Evolutionary conservation across 2,797 vertebrate species (phyloP).

Genomic region (Sciurus carolinensis): DNA sequence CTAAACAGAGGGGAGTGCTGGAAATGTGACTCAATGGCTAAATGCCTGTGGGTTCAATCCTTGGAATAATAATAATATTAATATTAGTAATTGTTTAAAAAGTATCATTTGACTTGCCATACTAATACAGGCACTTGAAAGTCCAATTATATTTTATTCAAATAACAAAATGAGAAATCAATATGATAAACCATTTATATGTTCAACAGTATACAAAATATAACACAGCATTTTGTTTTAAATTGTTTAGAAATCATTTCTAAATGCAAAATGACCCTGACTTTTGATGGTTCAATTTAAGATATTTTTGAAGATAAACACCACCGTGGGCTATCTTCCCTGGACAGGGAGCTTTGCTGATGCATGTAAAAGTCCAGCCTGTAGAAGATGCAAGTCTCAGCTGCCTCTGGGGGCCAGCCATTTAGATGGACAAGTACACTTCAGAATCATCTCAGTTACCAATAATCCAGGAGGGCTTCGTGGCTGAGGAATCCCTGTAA

Average conservation of each 20-base stretch:
- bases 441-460: slow-evolving; percentile 74
- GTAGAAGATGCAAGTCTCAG: slow-evolving; percentile 49
- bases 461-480: neutral
- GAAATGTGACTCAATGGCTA: no score
- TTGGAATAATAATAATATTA: no score
- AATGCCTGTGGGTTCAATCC: no score
- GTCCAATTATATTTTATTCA: neutral
- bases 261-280: neutral
- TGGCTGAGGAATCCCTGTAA: neutral
- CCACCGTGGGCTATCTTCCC: neutral
- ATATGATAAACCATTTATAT: neutral
- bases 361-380: slow-evolving; percentile 30
- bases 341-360: neutral
- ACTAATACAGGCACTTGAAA: neutral
- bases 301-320: slow-evolving; percentile 43
- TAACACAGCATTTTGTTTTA: neutral
- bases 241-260: neutral
- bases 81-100: neutral
- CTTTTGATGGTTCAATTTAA: neutral
- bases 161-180: neutral
- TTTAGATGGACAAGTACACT: slow-evolving; percentile 42
- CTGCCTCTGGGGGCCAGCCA: neutral
- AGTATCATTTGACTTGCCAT: neutral
- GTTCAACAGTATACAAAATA: neutral
- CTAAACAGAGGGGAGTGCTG: no score